These are phyloP conservation scores for Achroia grisella DNA, from an alignment of 1,140 invertebrate species.

Conservation along the genomic window DNA sequence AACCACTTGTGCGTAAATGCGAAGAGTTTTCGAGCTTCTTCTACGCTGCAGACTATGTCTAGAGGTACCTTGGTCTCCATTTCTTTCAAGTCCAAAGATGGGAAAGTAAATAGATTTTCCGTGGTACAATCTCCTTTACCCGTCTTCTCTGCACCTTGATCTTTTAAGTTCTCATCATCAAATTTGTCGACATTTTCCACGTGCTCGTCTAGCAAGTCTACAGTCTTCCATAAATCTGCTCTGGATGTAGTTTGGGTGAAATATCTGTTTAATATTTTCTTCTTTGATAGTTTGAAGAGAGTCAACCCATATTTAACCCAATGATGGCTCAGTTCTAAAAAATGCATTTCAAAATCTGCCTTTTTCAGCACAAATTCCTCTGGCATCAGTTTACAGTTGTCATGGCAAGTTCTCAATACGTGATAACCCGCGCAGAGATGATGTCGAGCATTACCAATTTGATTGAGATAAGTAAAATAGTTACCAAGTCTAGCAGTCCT, in stretches of 20 bases:
- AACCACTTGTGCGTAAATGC: conserved; percentile 79
- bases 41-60: conserved; percentile 44
- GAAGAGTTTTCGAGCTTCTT: conserved; percentile 77
- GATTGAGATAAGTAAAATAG: conserved; percentile 62
- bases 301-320: conserved; percentile 79
- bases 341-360: conserved; percentile 70
- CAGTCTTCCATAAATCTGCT: conserved; percentile 46
- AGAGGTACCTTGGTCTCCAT: conserved; percentile 43
- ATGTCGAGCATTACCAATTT: conserved; percentile 73
- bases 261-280: conserved; percentile 52
- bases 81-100: conserved; percentile 47
- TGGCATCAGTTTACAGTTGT: conserved; percentile 58
- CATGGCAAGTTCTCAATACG: conserved; percentile 67
- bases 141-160: conserved; percentile 34
- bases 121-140: conserved; percentile 35
- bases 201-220: conserved; percentile 33
- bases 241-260: conserved; percentile 43
- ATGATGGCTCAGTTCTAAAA: conserved; percentile 76
- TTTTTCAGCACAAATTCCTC: conserved; percentile 57
- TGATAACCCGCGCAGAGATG: conserved; percentile 74
- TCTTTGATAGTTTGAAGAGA: conserved; percentile 75
- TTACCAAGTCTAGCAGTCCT: conserved; percentile 78
- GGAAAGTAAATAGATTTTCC: conserved; percentile 45
- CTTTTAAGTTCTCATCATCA: conserved; percentile 42
- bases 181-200: conserved; percentile 19